Evolutionary conservation across 2,113 vertebrate genomes (phyloP), one percentile per base, ranked within the genome.

Genomic region (Hiodon tergisus): DNA sequence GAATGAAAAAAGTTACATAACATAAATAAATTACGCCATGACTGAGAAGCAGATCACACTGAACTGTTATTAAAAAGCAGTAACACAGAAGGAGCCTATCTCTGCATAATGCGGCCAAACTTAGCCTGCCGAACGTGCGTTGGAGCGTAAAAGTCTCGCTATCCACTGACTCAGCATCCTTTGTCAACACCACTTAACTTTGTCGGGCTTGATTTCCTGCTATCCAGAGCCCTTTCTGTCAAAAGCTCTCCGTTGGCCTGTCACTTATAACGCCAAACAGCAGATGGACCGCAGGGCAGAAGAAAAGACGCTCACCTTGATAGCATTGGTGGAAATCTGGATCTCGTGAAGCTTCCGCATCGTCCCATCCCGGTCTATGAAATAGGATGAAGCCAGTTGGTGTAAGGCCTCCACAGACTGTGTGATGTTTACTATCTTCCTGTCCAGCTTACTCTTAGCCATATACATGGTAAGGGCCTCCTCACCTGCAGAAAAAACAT

Each of bases 381-480:
- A 99, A 88, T 99, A 99, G 72, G 97, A 98, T 1, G 97, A 98
- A 14, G 97, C 97, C 14, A 99, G 93, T 87, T 99, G 97, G 89
- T 99, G 96, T 74, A 99, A 90, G 3, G 96, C 95, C 81, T 99
- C 97, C 2, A 98, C 95, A 3, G 95, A 98, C 83, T 98, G 97
- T 11, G 94, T 96, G 51, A 93, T 91, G 2, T 99, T 98, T 76
- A 88, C 94, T 72, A 95, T 91, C 90, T 97, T 97, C 66, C 95
- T 90, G 89, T 99, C 97, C 0, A 98, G 92, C 83, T 93, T 96
- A 83, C 92, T 97, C 88, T 97, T 98, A 84, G 98, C 97, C 95
- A 99, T 95, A 82, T 96, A 99, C 97, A 99, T 98, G 73, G 97
- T 99, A 88, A 99, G 88, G 13, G 97, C 96, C 84, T 99, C 97